phyloP scores from a whole-genome alignment of 2,797 vertebrate genomes.

The Parauchenoglanis punctatus region DNA sequence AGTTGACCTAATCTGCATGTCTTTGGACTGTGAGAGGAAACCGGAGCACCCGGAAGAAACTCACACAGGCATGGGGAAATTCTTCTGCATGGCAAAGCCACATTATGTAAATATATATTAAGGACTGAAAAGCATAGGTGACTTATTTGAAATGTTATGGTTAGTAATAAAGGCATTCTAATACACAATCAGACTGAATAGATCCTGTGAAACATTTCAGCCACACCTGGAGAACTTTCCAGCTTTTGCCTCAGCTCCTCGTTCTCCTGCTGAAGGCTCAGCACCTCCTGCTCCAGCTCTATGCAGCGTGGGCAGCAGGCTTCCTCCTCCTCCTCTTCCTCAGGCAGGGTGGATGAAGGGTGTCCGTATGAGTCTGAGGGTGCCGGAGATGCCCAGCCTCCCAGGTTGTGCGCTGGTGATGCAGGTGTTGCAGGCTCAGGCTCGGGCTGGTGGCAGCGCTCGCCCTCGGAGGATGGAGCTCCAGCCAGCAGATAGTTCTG shows the following conservation, averaged over 20 bases:
- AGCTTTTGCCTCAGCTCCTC: conserved; percentile 94
- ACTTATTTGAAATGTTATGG: neutral
- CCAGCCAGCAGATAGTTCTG: conserved; percentile 94
- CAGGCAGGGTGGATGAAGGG: conserved; percentile 93
- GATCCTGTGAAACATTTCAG: neutral
- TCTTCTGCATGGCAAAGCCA: neutral
- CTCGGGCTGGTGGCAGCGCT: conserved; percentile 78
- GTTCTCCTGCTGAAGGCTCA: conserved; percentile 98
- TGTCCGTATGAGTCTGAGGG: conserved; percentile 96
- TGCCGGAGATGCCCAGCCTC: conserved; percentile 93
- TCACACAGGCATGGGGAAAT: too few species aligned
- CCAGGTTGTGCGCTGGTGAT: conserved; percentile 84
- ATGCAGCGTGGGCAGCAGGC: conserved; percentile 93
- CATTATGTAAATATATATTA: neutral
- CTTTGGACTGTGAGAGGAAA: too few species aligned
- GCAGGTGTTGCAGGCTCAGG: conserved; percentile 82
- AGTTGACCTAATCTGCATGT: too few species aligned
- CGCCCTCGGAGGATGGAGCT: conserved; percentile 72
- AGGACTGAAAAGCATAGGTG: neutral
- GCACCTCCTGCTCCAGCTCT: conserved; percentile 96
- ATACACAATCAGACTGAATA: neutral
- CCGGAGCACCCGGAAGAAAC: too few species aligned
- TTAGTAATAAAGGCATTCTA: neutral
- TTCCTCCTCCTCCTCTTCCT: conserved; percentile 96
- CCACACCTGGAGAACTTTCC: conserved; percentile 91